phyloP scores from a whole-genome alignment of 1,140 invertebrate genomes.

The Heliconius congener region DNA sequence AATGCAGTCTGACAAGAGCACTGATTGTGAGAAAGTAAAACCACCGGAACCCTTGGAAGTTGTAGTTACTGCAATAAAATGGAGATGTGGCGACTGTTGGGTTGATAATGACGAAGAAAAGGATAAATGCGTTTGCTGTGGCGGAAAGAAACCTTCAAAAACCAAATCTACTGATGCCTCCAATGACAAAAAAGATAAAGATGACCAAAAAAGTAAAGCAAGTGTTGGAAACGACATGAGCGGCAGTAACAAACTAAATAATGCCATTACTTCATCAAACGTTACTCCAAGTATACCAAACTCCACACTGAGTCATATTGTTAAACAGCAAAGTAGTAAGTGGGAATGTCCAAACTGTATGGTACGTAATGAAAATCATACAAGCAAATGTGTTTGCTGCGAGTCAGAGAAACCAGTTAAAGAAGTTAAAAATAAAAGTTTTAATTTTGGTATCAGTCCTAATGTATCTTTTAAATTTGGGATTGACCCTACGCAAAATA shows the following conservation, averaged over 20 bases:
- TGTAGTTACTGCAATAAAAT: constrained; percentile 33
- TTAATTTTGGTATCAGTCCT: constrained; percentile 54
- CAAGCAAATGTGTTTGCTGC: constrained; percentile 86
- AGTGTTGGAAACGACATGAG: background rate
- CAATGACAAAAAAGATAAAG: background rate
- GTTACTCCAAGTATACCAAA: constrained; percentile 12
- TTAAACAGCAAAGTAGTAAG: constrained; percentile 67
- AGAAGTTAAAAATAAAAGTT: constrained; percentile 44
- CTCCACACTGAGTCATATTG: constrained; percentile 48
- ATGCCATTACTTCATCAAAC: background rate
- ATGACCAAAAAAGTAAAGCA: background rate
- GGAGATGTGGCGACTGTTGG: constrained; percentile 84
- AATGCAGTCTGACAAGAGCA: constrained; percentile 36
- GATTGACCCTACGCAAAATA: constrained; percentile 57
- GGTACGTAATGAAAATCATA: constrained; percentile 83
- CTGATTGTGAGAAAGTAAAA: constrained; percentile 40
- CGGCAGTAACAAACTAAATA: background rate
- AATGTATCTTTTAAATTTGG: constrained; percentile 75
- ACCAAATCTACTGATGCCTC: background rate
- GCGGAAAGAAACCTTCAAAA: constrained; percentile 53
- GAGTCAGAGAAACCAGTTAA: constrained; percentile 83
- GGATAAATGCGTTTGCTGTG: constrained; percentile 85
- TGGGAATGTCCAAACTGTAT: constrained; percentile 88
- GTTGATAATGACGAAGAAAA: constrained; percentile 83
- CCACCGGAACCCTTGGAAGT: background rate